Base-by-base conservation (phyloP, 1,140 invertebrate genomes). In the Trinorchestia longiramus region DNA sequence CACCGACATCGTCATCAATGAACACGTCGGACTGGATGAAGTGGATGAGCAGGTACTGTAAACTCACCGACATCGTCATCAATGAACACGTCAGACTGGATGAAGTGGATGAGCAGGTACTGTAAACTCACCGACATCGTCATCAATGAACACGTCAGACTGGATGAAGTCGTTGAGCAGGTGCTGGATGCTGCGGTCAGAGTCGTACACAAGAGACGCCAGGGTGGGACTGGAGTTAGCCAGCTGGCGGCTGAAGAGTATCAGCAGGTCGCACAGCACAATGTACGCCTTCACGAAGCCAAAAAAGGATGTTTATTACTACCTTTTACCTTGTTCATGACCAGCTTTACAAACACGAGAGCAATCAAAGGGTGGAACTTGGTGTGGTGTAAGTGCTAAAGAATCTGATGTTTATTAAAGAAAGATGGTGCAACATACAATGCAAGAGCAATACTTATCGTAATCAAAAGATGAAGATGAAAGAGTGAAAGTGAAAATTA, bases 1-100 rank as follows among this genome's bases (percentile, higher is more conserved):
- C n/a, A n/a, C n/a, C n/a, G n/a, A n/a, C n/a, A n/a, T n/a, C 98
- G 97, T 98, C 98, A 96, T 98, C 98, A 96, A 98, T 98, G 97
- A 99, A 99, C 0, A 99, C 99, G 97, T 99, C 99, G 96, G 98
- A 98, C 97, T 99, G 98, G 92, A 99, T 98, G 97, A 99, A 99
- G 97, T 98, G 98, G 97, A 99, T 99, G 87, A 99, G 98, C 97
- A 99, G 98, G 53, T 98, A 97, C 97, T 99, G 98, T 96, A 99
- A 98, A 94, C 98, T 97, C 97, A 98, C 98, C 98, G 97, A 98
- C 98, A 97, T 99, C 98, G 97, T 98, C 98, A 96, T 98, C 98
- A 96, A 98, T 98, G 97, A 99, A 99, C 0, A 99, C 99, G 97
- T 99, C 99, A 96, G 98, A 98, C 97, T 99, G 98, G 92, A 99